These are phyloP conservation scores for Grammomys dolichurus DNA, from an alignment of 2,113 vertebrate genomes.

Conservation along the genomic window DNA sequence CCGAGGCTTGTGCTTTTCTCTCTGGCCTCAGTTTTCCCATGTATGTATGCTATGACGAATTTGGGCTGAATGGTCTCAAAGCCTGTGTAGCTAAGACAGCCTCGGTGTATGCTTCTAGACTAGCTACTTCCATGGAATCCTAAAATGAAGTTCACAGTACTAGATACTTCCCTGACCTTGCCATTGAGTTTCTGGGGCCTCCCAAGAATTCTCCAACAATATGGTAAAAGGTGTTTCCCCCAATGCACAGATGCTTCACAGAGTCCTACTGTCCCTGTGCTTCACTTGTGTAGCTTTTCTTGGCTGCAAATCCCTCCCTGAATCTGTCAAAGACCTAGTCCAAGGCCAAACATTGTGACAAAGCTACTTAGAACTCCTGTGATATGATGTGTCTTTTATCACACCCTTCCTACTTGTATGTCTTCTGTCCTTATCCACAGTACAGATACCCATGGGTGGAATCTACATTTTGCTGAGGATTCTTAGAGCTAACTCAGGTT, in stretches of 20 bases:
- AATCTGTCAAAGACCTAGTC: conserved; percentile 37
- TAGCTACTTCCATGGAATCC: neutral
- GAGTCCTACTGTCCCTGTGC: neutral
- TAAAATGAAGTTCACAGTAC: neutral
- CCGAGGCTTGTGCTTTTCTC: neutral
- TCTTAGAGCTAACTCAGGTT: neutral
- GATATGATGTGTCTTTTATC: neutral
- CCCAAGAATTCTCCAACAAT: conserved; percentile 22
- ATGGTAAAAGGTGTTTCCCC: neutral
- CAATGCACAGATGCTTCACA: neutral
- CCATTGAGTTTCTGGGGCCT: neutral
- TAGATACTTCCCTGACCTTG: neutral
- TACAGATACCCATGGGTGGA: neutral
- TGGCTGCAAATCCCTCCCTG: neutral
- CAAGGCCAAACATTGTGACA: neutral
- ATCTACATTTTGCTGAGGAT: neutral
- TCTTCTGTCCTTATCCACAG: neutral
- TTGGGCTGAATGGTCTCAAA: conserved; percentile 28
- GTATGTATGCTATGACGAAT: conserved; percentile 11
- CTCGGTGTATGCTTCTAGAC: neutral
- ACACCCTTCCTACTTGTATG: neutral
- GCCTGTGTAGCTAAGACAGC: neutral
- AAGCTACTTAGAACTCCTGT: neutral
- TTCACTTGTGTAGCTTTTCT: neutral
- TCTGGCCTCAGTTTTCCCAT: conserved; percentile 37